Evolutionary conservation across 2,888 invertebrate species (phyloP).

Genomic region (Habrosyne pyritoides): DNA sequence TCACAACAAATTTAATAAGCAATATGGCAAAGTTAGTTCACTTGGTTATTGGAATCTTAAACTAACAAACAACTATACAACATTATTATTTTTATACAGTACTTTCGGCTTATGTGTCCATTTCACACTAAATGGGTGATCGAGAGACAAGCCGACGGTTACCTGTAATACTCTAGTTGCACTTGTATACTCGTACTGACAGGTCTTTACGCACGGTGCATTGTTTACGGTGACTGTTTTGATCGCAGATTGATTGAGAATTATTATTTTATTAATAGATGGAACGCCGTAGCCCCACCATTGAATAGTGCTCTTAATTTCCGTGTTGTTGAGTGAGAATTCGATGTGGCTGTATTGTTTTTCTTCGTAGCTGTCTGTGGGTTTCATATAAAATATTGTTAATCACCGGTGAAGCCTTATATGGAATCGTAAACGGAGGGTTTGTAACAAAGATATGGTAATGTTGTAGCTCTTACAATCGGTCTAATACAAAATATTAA

Average conservation of each 20-base stretch:
- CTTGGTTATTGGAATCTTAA: too few relatives aligned
- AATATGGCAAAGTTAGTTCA: too few relatives aligned
- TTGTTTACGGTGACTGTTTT: constrained; percentile 56
- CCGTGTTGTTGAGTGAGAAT: constrained; percentile 62
- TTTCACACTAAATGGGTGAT: constrained; percentile 61
- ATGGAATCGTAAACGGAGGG: too few relatives aligned
- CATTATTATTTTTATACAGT: not conserved
- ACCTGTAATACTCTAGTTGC: constrained; percentile 52
- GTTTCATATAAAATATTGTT: not conserved
- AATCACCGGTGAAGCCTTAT: too few relatives aligned
- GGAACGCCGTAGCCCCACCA: constrained; percentile 81
- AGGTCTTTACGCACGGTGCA: constrained; percentile 48
- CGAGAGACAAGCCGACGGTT: constrained; percentile 58
- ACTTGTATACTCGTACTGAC: constrained; percentile 49
- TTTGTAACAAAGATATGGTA: too few relatives aligned
- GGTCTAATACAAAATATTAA: too few relatives aligned
- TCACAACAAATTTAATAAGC: too few relatives aligned
- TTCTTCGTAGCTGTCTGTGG: constrained; percentile 84
- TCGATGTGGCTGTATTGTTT: constrained; percentile 82
- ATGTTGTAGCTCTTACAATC: too few relatives aligned
- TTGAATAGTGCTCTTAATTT: constrained; percentile 51
- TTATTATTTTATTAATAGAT: constrained; percentile 52
- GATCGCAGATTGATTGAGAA: constrained; percentile 53
- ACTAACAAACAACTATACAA: not conserved
- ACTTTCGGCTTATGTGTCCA: constrained; percentile 48